A percentile compares a stretch with the other conserved stretches of the same genome.
Evolutionary conservation across 2,113 vertebrate genomes (phyloP).

Genomic region (Cochlearius cochlearius): DNA sequence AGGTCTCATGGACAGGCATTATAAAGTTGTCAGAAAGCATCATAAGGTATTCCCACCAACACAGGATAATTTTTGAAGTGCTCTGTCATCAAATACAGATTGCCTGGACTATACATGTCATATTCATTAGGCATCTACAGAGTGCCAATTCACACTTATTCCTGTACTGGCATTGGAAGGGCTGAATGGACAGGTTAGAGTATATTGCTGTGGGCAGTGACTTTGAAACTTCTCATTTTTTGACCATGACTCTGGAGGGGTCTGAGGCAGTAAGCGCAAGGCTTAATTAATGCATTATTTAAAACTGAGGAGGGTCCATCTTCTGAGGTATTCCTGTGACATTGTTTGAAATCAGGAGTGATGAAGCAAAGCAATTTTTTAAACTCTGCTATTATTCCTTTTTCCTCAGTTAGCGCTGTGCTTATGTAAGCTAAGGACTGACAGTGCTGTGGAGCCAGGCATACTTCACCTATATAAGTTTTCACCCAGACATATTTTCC

Average conservation of each 20-base stretch:
- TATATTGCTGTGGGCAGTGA: neutral
- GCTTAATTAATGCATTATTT: neutral
- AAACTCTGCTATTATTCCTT: neutral
- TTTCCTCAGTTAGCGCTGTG: neutral
- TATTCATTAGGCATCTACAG: neutral
- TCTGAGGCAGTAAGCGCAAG: neutral
- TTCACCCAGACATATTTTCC: constrained; percentile 51
- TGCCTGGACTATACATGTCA: neutral
- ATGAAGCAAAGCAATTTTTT: neutral
- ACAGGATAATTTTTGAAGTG: neutral
- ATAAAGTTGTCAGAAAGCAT: neutral
- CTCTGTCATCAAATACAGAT: neutral
- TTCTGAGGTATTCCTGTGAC: neutral
- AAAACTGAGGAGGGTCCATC: neutral
- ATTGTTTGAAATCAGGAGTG: neutral
- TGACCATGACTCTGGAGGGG: neutral
- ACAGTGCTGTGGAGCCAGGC: neutral
- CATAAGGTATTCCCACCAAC: neutral
- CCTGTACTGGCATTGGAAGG: neutral
- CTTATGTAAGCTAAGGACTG: neutral
- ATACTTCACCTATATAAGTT: constrained; percentile 31
- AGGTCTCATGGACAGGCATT: neutral
- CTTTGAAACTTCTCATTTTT: neutral
- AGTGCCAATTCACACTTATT: neutral
- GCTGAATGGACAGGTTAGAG: neutral